Conservation (phyloP, 2,113 vertebrate species). For the Colinus virginianus region DNA sequence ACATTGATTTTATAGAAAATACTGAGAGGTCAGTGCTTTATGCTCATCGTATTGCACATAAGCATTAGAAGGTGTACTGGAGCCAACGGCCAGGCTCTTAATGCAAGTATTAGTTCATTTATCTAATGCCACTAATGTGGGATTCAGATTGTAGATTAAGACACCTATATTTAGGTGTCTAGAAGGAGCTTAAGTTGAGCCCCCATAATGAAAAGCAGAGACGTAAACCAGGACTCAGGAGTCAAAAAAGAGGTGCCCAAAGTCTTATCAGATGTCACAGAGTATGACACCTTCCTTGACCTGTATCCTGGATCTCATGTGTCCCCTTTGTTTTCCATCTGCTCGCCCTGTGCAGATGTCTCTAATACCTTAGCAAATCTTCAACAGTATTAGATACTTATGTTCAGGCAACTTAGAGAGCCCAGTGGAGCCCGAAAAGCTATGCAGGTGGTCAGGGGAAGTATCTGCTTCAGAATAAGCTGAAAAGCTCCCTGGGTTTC, state of each 20-base stretch:
- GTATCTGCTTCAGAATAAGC: not conserved
- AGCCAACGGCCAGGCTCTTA: not conserved
- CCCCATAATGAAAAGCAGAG: not conserved
- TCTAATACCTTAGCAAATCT: accelerated
- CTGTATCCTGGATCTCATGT: not conserved
- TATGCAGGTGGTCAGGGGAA: not conserved
- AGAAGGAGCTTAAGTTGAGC: not conserved
- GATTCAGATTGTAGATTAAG: not conserved
- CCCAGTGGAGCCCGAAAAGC: not conserved
- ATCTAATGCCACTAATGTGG: not conserved
- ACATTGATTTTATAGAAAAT: not conserved
- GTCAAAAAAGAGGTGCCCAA: not conserved
- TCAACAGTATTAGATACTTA: not conserved
- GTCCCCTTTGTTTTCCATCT: not conserved
- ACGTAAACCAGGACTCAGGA: not conserved
- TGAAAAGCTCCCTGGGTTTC: not conserved
- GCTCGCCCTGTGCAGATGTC: not conserved
- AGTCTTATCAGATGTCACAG: not conserved
- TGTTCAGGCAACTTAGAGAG: not conserved
- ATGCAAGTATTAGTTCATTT: not conserved
- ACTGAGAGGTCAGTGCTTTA: not conserved
- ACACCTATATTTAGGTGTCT: not conserved
- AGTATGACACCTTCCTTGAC: not conserved
- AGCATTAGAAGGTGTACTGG: not conserved
- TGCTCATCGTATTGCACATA: not conserved